A percentile compares a stretch with the other conserved stretches of the same genome.
Conservation (phyloP, 2,888 invertebrate species). For the Noctua janthe region DNA sequence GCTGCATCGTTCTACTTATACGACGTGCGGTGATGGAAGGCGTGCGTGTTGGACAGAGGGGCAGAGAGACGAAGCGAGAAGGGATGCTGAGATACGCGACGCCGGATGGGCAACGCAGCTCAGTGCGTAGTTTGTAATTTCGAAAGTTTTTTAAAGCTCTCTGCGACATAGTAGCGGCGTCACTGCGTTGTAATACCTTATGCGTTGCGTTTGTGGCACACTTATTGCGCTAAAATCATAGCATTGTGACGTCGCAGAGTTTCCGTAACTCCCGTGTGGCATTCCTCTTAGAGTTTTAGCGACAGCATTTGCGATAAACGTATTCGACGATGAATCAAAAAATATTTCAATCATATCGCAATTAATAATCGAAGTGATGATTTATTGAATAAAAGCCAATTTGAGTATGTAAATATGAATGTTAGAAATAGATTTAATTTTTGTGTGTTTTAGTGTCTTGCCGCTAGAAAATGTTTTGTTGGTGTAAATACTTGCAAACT, state of each 20-base stretch:
- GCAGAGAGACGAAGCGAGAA: background rate
- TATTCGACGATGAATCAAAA: background rate
- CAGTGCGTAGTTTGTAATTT: background rate
- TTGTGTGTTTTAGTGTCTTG: slow-evolving; percentile 59
- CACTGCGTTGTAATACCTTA: background rate
- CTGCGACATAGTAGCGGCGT: background rate
- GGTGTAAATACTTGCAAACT: slow-evolving; percentile 61
- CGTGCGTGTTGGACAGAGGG: background rate
- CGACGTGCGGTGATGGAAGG: background rate
- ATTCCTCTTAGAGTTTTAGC: slow-evolving; percentile 13
- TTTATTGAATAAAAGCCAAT: slow-evolving; percentile 49
- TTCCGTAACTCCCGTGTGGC: background rate
- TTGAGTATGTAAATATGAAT: slow-evolving; percentile 60
- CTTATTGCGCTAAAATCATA: background rate
- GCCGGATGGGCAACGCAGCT: background rate
- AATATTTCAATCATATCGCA: slow-evolving; percentile 25
- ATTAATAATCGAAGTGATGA: slow-evolving; percentile 19
- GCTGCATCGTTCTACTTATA: background rate
- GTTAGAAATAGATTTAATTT: slow-evolving; percentile 44
- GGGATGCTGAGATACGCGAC: background rate
- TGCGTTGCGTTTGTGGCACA: background rate
- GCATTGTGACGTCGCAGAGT: background rate
- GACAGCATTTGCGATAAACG: slow-evolving; percentile 32
- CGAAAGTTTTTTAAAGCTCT: background rate
- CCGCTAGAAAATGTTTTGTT: slow-evolving; percentile 61